A percentile compares a stretch with the other conserved stretches of the same genome.
Evolutionary conservation across 1,140 invertebrate genomes (phyloP).

Genomic region (Cotesia chilonis): DNA sequence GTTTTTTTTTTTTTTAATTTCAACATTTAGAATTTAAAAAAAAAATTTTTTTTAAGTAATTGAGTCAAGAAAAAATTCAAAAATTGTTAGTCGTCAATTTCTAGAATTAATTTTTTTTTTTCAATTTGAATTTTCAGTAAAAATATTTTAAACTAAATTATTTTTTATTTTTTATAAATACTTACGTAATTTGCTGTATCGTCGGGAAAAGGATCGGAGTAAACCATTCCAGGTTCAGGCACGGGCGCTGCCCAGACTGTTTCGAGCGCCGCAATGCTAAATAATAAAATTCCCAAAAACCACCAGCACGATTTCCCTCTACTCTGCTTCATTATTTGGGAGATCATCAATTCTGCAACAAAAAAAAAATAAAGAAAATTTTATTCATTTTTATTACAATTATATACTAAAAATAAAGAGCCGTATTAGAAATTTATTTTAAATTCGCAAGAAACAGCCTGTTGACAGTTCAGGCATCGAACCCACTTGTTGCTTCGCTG

Average conservation of each 20-base stretch:
- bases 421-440: no score
- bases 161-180: background rate
- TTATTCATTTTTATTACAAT: background rate
- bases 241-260: conserved; percentile 45
- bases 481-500: background rate
- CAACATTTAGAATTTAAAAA: no score
- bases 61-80: no score
- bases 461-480: no score
- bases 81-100: no score
- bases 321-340: conserved; percentile 55
- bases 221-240: conserved; percentile 44
- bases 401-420: background rate
- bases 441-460: no score
- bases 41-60: no score
- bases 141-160: no score
- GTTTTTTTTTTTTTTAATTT: no score
- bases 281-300: conserved; percentile 50
- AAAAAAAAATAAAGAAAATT: background rate
- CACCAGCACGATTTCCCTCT: conserved; percentile 44
- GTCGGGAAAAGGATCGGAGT: conserved; percentile 42
- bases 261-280: conserved; percentile 40
- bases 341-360: conserved; percentile 43
- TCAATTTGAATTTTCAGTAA: no score
- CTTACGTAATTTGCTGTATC: conserved; percentile 49
- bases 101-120: no score